These are phyloP conservation scores for Maylandia zebra DNA, from an alignment of 2,113 vertebrate species.

Conservation along the genomic window DNA sequence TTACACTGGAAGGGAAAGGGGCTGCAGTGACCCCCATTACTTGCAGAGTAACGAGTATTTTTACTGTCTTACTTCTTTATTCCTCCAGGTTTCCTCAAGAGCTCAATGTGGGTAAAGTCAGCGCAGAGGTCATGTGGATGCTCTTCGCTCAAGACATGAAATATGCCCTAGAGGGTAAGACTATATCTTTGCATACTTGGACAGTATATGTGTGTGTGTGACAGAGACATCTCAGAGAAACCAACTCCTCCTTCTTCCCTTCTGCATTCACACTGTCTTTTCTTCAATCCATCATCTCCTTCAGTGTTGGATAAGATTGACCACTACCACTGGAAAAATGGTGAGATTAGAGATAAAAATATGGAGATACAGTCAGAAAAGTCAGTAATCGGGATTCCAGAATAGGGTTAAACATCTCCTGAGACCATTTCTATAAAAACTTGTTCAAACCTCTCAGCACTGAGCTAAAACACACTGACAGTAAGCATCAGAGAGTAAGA, in stretches of 20 bases:
- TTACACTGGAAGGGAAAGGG: fast-evolving
- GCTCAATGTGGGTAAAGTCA: constrained; percentile 91
- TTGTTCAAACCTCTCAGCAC: background rate
- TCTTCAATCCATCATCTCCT: background rate
- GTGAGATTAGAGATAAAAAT: constrained; percentile 16
- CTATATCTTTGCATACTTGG: background rate
- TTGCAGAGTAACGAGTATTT: background rate
- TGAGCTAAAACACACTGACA: background rate
- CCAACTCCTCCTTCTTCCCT: background rate
- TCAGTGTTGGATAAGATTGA: constrained; percentile 43
- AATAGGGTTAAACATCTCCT: background rate
- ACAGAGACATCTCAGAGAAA: background rate
- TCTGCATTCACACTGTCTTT: background rate
- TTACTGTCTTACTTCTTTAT: background rate
- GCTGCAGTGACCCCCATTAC: background rate
- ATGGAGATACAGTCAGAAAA: background rate
- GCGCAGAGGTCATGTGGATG: constrained; percentile 93
- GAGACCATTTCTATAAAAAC: background rate
- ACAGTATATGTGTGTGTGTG: background rate
- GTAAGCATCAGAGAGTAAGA: background rate
- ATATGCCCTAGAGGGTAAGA: constrained; percentile 89
- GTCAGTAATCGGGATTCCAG: background rate
- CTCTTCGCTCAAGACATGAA: constrained; percentile 98
- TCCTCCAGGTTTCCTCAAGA: constrained; percentile 83
- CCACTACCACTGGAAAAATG: constrained; percentile 29